phyloP scores from a whole-genome alignment of 2,113 vertebrate species.

The Oxyruncus cristatus region DNA sequence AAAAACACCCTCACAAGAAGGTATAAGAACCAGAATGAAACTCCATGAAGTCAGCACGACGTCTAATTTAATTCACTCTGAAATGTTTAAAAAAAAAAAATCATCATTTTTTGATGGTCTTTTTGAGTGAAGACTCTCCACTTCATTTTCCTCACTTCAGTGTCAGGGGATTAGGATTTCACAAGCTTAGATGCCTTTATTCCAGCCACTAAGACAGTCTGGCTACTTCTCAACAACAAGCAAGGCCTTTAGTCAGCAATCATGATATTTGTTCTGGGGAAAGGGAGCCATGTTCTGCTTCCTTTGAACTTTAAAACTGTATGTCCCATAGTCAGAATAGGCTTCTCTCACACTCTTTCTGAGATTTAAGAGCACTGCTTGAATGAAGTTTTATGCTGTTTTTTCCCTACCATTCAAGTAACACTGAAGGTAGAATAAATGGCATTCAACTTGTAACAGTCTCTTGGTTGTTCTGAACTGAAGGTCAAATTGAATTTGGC shows the following conservation, averaged over 20 bases:
- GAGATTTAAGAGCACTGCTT: background rate
- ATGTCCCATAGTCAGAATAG: background rate
- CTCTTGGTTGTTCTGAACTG: background rate
- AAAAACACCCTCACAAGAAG: background rate
- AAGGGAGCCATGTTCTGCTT: background rate
- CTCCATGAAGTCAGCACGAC: background rate
- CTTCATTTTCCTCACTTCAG: background rate
- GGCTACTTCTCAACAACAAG: background rate
- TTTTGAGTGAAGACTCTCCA: background rate
- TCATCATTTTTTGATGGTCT: accelerated
- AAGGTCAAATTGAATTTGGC: background rate
- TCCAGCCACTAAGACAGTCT: background rate
- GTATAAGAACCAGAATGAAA: background rate
- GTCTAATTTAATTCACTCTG: background rate
- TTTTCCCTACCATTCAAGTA: background rate
- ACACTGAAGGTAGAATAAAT: background rate
- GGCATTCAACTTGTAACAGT: background rate
- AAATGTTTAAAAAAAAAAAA: background rate
- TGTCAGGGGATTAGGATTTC: background rate
- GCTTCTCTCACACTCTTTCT: background rate
- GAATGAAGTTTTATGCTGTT: background rate
- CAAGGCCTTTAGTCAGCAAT: background rate
- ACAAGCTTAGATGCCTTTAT: background rate
- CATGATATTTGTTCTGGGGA: background rate
- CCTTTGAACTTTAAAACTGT: background rate